Base-by-base conservation (phyloP, 2,113 vertebrate genomes). In the Sitta europaea region DNA sequence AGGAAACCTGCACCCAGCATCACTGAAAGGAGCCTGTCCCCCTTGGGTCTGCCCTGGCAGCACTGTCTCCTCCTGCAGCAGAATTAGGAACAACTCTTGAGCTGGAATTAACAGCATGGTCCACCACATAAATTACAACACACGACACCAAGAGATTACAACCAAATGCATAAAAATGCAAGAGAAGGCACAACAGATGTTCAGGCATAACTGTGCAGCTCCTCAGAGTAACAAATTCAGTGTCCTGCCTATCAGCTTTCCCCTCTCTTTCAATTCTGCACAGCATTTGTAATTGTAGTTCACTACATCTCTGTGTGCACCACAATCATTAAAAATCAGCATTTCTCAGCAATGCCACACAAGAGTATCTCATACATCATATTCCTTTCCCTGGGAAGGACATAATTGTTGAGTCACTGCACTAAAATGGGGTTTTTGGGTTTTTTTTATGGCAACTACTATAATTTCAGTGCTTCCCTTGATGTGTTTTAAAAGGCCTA, bases 21-120 rank as follows among this genome's bases (percentile, higher is more conserved):
- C 21, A 1, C 0, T 50, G 33, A 50, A 65, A 67, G 18, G 47
- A 62, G 23, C 9, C 35, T 31, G 15, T 4, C 6, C 3, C 5
- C 50, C 27, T 57, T 36, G 2, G 0, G 2, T 38, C 59, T 84
- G 51, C 23, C 5, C 33, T 14, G 54, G 11, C 40, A 66, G 33
- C 16, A 8, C 5, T 10, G 4, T 4, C 38, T 14, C 7, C 33
- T 42, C 61, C 28, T 36, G 23, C 19, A 88, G 40, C 14, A 79
- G 36, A 25, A 55, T 27, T 35, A n/a, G 3, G 11, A 73, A 77
- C 18, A 68, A 31, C 3, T 17, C 15, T 29, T 22, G 17, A 65
- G 9, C 6, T 36, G 20, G 4, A 38, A 70, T 73, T 29, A 66
- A 25, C 23, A 61, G 5, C 29, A 28, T 6, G 17, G 14, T 24